A percentile compares a stretch with the other conserved stretches of the same genome.
phyloP scores from a whole-genome alignment of 2,888 invertebrate species.

The Anthrax anthrax region DNA sequence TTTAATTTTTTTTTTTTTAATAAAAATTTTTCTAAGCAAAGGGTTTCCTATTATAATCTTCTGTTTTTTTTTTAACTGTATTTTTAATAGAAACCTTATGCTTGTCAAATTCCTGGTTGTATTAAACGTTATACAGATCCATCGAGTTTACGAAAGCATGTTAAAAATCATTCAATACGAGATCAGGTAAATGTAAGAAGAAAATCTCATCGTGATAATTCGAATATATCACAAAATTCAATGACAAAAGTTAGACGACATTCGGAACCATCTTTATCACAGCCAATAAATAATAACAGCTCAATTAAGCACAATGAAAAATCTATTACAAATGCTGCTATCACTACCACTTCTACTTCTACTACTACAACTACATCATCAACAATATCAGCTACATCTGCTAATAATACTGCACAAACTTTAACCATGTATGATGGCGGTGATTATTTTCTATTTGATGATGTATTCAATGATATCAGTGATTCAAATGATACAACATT shows the following conservation, averaged over 20 bases:
- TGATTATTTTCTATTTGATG: slow-evolving; percentile 14
- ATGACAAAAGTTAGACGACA: slow-evolving; percentile 20
- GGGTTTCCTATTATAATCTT: background rate
- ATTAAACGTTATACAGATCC: slow-evolving; percentile 89
- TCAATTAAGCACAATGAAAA: slow-evolving; percentile 1
- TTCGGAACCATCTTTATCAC: slow-evolving; percentile 25
- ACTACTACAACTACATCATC: slow-evolving; percentile 9
- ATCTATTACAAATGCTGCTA: background rate
- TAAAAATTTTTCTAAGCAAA: background rate
- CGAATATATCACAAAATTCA: slow-evolving; percentile 4
- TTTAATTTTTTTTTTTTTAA: background rate
- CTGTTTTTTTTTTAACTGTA: slow-evolving; percentile 2
- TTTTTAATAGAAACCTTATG: slow-evolving; percentile 70
- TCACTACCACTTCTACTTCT: slow-evolving; percentile 6
- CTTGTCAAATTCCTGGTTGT: slow-evolving; percentile 76
- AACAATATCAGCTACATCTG: slow-evolving; percentile 7
- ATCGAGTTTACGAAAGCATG: slow-evolving; percentile 82
- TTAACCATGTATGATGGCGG: slow-evolving; percentile 7
- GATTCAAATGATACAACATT: background rate
- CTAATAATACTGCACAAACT: background rate
- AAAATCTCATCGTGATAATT: slow-evolving; percentile 12
- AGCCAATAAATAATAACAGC: slow-evolving; percentile 5
- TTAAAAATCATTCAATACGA: slow-evolving; percentile 56
- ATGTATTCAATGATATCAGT: slow-evolving; percentile 13
- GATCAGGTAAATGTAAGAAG: slow-evolving; percentile 14